Percentiles rank a stretch among this genome's conserved stretches.
Conservation (phyloP, 2,888 invertebrate species). For the Digitonthophagus gazella region DNA sequence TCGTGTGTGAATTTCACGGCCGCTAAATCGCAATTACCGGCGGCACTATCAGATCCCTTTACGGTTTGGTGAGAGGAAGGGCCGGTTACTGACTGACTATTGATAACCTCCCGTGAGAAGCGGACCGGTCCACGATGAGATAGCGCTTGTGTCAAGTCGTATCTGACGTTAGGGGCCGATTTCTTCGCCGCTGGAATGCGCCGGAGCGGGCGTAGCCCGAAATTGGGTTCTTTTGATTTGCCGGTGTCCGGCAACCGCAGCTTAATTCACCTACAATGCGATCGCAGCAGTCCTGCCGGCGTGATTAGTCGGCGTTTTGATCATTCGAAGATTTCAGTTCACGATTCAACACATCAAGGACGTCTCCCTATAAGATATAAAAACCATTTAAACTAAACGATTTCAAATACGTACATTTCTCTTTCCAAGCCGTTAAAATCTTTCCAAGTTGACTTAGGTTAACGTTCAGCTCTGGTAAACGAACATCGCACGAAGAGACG, state of each 20-base stretch:
- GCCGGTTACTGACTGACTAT: neutral
- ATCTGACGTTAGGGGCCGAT: neutral
- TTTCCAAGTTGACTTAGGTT: neutral
- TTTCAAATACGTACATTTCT: neutral
- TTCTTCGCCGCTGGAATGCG: neutral
- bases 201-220: neutral
- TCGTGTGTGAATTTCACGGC: neutral
- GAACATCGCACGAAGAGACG: slow-evolving; percentile 25
- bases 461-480: neutral
- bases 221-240: neutral
- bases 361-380: neutral
- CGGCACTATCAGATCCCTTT: neutral
- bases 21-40: neutral
- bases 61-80: neutral
- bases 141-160: neutral
- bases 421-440: neutral
- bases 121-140: neutral
- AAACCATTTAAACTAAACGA: neutral
- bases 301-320: neutral
- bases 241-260: neutral
- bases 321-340: neutral
- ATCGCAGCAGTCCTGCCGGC: neutral
- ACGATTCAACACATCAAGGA: neutral
- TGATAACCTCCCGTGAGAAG: neutral
- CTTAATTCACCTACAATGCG: neutral